phyloP scores from a whole-genome alignment of 2,797 vertebrate species.

The Geotrypetes seraphini region DNA sequence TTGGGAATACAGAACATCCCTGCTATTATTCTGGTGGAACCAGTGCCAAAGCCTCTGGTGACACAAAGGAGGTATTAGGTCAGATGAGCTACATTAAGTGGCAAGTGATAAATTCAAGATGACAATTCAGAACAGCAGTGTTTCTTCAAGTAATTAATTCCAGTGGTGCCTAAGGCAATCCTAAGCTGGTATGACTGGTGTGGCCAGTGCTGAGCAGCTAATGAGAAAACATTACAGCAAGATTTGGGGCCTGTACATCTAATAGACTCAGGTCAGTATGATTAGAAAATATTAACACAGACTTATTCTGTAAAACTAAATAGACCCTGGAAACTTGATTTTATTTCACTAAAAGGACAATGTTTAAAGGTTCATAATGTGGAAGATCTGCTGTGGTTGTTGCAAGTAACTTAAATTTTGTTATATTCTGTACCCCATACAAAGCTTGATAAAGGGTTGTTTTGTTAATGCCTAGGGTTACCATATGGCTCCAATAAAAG shows the following conservation, averaged over 20 bases:
- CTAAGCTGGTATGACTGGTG: constrained; percentile 66
- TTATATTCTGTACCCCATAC: too few species aligned
- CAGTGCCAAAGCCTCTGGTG: constrained; percentile 60
- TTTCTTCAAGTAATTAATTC: constrained; percentile 99
- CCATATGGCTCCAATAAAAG: too few species aligned
- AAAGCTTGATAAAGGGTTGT: too few species aligned
- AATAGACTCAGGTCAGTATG: constrained; percentile 52
- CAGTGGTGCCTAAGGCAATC: constrained; percentile 83
- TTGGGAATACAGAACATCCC: constrained; percentile 38
- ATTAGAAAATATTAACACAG: constrained; percentile 53
- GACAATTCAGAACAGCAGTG: constrained; percentile 91
- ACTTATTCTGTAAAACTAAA: constrained; percentile 44
- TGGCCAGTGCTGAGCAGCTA: constrained; percentile 79
- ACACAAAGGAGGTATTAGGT: constrained; percentile 71
- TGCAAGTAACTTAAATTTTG: too few species aligned
- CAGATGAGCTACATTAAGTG: constrained; percentile 95
- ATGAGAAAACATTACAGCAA: constrained; percentile 85
- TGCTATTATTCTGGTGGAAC: constrained; percentile 38
- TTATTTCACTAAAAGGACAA: constrained; percentile 28
- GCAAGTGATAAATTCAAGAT: constrained; percentile 97
- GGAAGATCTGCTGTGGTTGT: too few species aligned
- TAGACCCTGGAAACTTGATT: constrained; percentile 39
- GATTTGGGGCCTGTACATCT: constrained; percentile 68
- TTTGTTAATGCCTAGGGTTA: too few species aligned
- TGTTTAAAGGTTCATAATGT: constrained; percentile 19